phyloP scores from a whole-genome alignment of 2,888 invertebrate species.

The Bhutanitis thaidina region DNA sequence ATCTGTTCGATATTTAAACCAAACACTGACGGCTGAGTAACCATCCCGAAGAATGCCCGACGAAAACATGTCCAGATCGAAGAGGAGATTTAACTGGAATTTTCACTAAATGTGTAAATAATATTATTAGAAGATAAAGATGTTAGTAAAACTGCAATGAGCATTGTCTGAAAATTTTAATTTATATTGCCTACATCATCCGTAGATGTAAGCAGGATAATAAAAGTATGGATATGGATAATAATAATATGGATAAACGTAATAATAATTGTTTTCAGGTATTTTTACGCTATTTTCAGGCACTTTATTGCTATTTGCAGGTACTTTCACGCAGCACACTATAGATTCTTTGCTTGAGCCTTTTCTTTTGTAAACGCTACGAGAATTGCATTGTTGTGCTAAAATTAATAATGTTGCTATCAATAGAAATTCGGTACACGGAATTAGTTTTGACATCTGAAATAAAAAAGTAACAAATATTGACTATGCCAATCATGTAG shows the following conservation, averaged over 20 bases:
- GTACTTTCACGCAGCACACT: background rate
- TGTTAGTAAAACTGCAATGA: no score
- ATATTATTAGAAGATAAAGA: no score
- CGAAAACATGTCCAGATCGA: no score
- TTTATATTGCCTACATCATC: conserved; percentile 18
- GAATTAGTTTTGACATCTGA: background rate
- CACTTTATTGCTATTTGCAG: no score
- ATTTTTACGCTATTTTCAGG: no score
- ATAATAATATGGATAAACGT: conserved; percentile 16
- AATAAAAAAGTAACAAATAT: background rate
- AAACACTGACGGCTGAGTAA: no score
- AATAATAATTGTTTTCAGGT: background rate
- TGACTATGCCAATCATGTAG: no score
- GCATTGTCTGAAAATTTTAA: no score
- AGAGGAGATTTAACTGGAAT: no score
- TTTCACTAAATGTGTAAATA: no score
- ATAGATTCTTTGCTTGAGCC: background rate
- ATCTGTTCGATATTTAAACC: no score
- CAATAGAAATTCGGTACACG: background rate
- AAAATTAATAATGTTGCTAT: background rate
- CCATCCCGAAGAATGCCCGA: no score
- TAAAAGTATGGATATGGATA: conserved; percentile 31
- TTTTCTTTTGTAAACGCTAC: background rate
- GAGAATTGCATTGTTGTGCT: background rate
- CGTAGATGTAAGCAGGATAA: conserved; percentile 28